Conservation (phyloP, 2,888 invertebrate genomes). For the Dione vanillae region DNA sequence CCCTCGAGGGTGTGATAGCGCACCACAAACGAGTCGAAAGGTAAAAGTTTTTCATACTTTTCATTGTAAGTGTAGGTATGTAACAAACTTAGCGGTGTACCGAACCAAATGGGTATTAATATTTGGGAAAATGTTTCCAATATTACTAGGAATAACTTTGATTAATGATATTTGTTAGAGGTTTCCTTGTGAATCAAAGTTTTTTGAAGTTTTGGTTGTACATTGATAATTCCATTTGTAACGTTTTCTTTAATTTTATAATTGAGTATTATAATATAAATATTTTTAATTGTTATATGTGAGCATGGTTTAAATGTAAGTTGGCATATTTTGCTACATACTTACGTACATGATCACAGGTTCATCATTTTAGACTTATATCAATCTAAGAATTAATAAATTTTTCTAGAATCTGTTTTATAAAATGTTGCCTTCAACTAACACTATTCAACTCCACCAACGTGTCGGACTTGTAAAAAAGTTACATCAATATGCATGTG, state of each 20-base stretch:
- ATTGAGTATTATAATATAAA: no score
- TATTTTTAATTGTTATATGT: no score
- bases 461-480: conserved; percentile 21
- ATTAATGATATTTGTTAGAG: conserved; percentile 31
- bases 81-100: conserved; percentile 51
- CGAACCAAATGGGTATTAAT: conserved; percentile 51
- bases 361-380: no score
- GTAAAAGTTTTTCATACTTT: conserved; percentile 62
- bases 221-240: conserved; percentile 1
- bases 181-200: conserved; percentile 27
- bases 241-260: neutral
- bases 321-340: no score
- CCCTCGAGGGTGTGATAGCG: conserved; percentile 34
- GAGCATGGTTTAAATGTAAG: no score
- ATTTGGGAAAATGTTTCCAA: conserved; percentile 53
- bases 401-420: neutral
- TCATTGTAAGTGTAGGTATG: conserved; percentile 62
- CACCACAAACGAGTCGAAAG: conserved; percentile 65
- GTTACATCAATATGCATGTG: conserved; percentile 33
- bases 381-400: neutral
- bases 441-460: neutral
- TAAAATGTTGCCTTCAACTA: neutral
- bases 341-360: no score
- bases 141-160: conserved; percentile 47
- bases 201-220: conserved; percentile 20